Evolutionary conservation across 2,797 vertebrate species (phyloP), one percentile per base, ranked within the genome.

Genomic region (Chaetophractus vellerosus): DNA sequence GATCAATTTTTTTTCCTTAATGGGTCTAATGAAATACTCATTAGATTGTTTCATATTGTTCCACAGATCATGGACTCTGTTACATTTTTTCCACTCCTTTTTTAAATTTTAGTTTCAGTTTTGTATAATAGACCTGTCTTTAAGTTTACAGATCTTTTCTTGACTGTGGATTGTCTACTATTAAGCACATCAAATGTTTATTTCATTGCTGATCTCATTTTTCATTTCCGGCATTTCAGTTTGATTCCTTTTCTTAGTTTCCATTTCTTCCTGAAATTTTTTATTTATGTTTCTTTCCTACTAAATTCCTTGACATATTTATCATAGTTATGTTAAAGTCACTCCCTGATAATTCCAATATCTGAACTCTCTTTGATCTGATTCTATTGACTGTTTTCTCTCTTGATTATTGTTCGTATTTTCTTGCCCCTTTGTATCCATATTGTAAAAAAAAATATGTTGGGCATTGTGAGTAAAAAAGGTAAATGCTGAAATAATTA

Each of bases 281-380:
- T 6, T 45, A 59, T 57, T 69, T 16, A 41, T 84, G 26, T 52
- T 61, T 84, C 6, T 36, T 69, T 72, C 64, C 33, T 11, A 85
- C 45, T 72, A 71, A 90, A 78, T 79, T 90, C 24, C 81, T 63
- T 72, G 45, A 64, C 36, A 80, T 57, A 45, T n/a, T 86, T 48
- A 64, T 90, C 41, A 76, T n/a, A 59, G 63, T 68, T 81, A 80
- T 80, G 19, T 21, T 91, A 26, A 86, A 91, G 59, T 80, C 16
- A 74, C 57, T 64, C 31, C n/a, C 55, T 64, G 24, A 64, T 83
- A 84, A n/a, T 50, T 61, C 57, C 57, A 81, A 68, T 10, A 81
- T 55, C 66, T 86, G 41, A 9, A 7, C 26, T n/a, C 19, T 48
- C n/a, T 74, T 81, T 59, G 31, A 36, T 80, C 12, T 66, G 24